Conservation (phyloP, 2,888 invertebrate species). For the Ochlodes sylvanus region DNA sequence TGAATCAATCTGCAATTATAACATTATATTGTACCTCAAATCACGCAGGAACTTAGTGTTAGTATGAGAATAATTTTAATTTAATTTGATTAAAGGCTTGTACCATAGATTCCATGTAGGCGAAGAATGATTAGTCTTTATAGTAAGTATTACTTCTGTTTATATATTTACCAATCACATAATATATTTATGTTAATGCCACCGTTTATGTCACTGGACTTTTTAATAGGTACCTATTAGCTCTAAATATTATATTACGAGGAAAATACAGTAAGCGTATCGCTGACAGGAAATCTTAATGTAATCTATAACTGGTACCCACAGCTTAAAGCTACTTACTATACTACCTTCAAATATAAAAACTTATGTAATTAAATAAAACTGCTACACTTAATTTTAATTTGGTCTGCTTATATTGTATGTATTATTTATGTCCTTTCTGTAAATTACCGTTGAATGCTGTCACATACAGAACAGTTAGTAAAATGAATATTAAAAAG, state of each 20-base stretch:
- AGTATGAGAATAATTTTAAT: slow-evolving; percentile 3
- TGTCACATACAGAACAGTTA: slow-evolving; percentile 38
- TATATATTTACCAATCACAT: not conserved
- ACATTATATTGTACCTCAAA: not conserved
- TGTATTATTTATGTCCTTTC: slow-evolving; percentile 25
- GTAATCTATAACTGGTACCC: slow-evolving; percentile 3
- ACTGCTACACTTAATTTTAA: slow-evolving; percentile 6
- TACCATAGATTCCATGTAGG: slow-evolving; percentile 7
- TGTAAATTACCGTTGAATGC: slow-evolving; percentile 37
- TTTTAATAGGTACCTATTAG: not conserved
- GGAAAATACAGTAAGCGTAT: not conserved
- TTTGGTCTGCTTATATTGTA: slow-evolving; percentile 11
- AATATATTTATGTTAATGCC: not conserved
- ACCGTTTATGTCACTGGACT: not conserved
- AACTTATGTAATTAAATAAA: not conserved
- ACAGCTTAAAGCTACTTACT: not conserved
- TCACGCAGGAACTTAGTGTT: slow-evolving; percentile 1
- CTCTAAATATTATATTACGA: not conserved
- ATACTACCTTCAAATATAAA: not conserved
- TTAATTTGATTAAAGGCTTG: slow-evolving; percentile 1
- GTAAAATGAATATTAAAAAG: slow-evolving; percentile 37
- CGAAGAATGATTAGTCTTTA: not conserved
- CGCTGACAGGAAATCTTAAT: not conserved
- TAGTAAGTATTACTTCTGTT: not conserved
- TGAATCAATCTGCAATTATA: not conserved